phyloP scores from a whole-genome alignment of 2,797 vertebrate species.

The Acanthurus tractus region DNA sequence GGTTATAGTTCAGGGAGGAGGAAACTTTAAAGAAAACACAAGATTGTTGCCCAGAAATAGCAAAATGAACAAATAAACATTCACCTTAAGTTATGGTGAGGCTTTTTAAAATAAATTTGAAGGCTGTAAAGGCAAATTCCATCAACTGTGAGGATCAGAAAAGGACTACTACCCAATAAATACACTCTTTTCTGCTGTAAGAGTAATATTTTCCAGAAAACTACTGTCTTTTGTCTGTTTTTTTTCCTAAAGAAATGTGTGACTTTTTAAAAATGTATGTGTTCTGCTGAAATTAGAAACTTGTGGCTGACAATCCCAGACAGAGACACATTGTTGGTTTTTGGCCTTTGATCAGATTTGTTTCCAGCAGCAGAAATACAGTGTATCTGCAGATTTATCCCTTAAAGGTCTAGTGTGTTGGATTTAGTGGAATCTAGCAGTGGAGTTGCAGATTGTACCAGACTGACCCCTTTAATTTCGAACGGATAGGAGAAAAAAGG shows the following conservation, averaged over 20 bases:
- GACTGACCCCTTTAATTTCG: too few species aligned
- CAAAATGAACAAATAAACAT: too few species aligned
- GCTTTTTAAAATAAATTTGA: not conserved
- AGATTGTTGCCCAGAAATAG: not conserved
- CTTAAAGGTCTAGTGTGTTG: not conserved
- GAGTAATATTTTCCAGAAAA: not conserved
- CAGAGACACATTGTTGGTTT: not conserved
- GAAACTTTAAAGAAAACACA: not conserved
- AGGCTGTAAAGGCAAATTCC: not conserved
- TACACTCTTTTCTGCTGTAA: not conserved
- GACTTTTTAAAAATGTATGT: not conserved
- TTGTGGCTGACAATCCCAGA: not conserved
- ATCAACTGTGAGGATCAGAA: not conserved
- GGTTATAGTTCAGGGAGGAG: not conserved
- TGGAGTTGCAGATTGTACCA: too few species aligned
- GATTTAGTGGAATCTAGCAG: too few species aligned
- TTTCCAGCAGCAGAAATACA: conserved; percentile 3
- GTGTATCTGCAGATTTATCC: not conserved
- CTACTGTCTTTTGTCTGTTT: too few species aligned
- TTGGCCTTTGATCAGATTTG: not conserved
- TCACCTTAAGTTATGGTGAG: too few species aligned
- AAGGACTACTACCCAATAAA: not conserved
- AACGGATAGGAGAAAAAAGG: too few species aligned
- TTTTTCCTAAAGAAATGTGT: too few species aligned
- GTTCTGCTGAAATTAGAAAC: not conserved